Evolutionary conservation across 2,888 invertebrate species (phyloP).

Genomic region (Oscheius myriophilus): DNA sequence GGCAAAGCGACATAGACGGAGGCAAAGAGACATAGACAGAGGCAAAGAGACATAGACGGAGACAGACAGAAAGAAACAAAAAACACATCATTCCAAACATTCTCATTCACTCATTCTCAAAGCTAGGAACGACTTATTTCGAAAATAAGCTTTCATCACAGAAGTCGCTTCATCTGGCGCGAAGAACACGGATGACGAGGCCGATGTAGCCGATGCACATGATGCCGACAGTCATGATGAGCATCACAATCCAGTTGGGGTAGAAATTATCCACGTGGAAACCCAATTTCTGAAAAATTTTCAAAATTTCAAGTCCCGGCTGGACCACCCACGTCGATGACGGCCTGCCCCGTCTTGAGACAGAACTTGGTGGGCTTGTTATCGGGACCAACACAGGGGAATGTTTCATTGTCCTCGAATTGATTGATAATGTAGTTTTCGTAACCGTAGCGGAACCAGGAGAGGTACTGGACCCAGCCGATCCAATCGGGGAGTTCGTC

Average conservation of each 20-base stretch:
- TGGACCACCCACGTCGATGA: slow-evolving; percentile 1
- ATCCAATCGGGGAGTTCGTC: slow-evolving; percentile 57
- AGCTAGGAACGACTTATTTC: too few species aligned
- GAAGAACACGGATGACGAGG: slow-evolving; percentile 55
- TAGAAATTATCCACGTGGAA: slow-evolving; percentile 49
- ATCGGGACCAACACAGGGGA: neutral
- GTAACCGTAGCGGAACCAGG: slow-evolving; percentile 67
- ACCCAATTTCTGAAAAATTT: slow-evolving; percentile 42
- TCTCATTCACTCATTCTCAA: too few species aligned
- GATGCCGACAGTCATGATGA: slow-evolving; percentile 46
- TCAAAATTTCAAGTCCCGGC: too few species aligned
- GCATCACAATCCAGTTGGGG: slow-evolving; percentile 56
- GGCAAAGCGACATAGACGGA: too few species aligned
- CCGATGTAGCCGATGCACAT: slow-evolving; percentile 61
- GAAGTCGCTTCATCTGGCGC: slow-evolving; percentile 7
- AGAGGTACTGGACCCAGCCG: slow-evolving; percentile 64
- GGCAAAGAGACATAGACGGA: too few species aligned
- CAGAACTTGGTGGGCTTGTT: neutral
- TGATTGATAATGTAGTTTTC: slow-evolving; percentile 74
- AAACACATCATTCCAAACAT: too few species aligned
- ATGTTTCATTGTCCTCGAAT: slow-evolving; percentile 26
- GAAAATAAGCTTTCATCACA: too few species aligned
- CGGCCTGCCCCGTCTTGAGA: neutral
- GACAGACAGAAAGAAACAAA: too few species aligned
- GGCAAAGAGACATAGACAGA: too few species aligned